Evolutionary conservation across 2,888 invertebrate genomes (phyloP), one percentile per base, ranked within the genome.

Genomic region (Spialia ferax): DNA sequence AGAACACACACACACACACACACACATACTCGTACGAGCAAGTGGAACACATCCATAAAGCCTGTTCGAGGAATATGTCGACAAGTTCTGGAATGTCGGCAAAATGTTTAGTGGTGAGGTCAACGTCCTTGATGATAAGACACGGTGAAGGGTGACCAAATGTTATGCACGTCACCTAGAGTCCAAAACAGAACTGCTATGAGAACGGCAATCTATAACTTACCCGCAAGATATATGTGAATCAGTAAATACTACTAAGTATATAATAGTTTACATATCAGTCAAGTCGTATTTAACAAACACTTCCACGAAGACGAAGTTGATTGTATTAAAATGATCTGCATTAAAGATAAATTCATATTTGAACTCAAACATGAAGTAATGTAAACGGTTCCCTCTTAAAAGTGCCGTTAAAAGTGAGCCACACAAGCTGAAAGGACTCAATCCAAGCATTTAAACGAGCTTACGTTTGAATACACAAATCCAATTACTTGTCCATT

Each of bases 111-210:
- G 60, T 63, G 59, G 62, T 61, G 68, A 73, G 77, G 74, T 75
- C 72, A 75, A 68, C 62, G 70, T 68, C 75, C 72, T 62, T 26
- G 55, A 57, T 74, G 75, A 76, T 75, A 73, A 73, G 69, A 71
- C 62, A 67, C 69, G 63, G 69, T 69, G 70, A 70, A 67, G 69
- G 63, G 71, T 62, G 59, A 69, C 70, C 70, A 73, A 73, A 71
- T 68, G 18, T 11, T 38, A 32, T 11, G 38, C 38, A 22, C 13
- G 35, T 5, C n/a, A n/a, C n/a, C n/a, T n/a, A n/a, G n/a, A n/a
- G 29, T 29, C 29, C 6, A 29, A 38, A 4, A 38, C 38, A 38
- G 11, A 38, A 29, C 8, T 29, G 8, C 29, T 29, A 5, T 3
- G 1, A 42, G 15, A 42, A 15, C 38, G 11, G 13, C 38, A 13